A percentile compares a stretch with the other conserved stretches of the same genome.
Conservation (phyloP, 1,140 invertebrate genomes). For the Cyrtorhinus lividipennis region DNA sequence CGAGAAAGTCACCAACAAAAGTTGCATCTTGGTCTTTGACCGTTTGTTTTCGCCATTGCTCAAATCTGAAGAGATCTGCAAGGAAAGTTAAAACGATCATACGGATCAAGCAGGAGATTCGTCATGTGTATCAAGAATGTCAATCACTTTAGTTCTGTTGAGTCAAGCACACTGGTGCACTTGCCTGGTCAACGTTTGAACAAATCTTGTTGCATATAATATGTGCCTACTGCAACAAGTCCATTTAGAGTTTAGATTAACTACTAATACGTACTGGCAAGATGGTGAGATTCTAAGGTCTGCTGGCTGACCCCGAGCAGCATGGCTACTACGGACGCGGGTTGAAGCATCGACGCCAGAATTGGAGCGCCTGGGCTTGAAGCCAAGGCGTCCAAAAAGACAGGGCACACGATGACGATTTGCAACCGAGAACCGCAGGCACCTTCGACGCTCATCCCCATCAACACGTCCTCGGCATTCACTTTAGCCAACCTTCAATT, state of each 20-base stretch:
- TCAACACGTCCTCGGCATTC: slow-evolving; percentile 48
- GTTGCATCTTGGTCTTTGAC: slow-evolving; percentile 61
- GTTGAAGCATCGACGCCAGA: slow-evolving; percentile 44
- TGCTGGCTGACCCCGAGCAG: slow-evolving; percentile 49
- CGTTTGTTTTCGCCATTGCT: slow-evolving; percentile 60
- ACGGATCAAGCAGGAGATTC: too few species aligned
- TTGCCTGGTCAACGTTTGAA: too few species aligned
- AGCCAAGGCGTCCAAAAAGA: slow-evolving; percentile 42
- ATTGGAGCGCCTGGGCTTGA: slow-evolving; percentile 33
- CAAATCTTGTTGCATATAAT: too few species aligned
- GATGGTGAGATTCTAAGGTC: slow-evolving; percentile 15
- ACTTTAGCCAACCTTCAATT: slow-evolving; percentile 55
- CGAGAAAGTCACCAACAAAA: slow-evolving; percentile 63
- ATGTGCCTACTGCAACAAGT: too few species aligned
- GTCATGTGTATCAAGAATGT: too few species aligned
- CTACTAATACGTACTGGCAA: slow-evolving; percentile 12
- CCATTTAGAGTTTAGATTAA: too few species aligned
- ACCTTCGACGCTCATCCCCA: slow-evolving; percentile 34
- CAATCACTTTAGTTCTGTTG: too few species aligned
- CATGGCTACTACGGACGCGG: slow-evolving; percentile 59
- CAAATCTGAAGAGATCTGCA: slow-evolving; percentile 49
- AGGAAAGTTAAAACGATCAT: slow-evolving; percentile 24
- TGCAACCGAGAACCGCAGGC: slow-evolving; percentile 35
- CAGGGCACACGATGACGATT: slow-evolving; percentile 62
- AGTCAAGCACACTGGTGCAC: too few species aligned